Evolutionary conservation across 2,113 vertebrate genomes (phyloP).

Genomic region (Rhabdomys dilectus): DNA sequence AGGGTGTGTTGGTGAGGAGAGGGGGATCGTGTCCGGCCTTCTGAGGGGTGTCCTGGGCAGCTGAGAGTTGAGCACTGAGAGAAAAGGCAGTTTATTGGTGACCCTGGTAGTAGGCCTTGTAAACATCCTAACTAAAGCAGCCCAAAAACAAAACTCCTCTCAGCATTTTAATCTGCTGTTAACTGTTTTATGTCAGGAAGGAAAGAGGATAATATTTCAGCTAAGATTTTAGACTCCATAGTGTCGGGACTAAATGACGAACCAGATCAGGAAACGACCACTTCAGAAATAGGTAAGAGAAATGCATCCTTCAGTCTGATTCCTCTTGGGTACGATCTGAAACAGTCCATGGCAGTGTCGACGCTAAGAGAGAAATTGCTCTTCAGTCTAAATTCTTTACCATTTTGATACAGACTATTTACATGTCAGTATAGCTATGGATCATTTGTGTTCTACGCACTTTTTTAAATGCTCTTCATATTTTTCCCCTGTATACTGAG

Average conservation of each 20-base stretch:
- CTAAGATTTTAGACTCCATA: slow-evolving; percentile 58
- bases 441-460: neutral
- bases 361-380: neutral
- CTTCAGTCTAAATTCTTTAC: neutral
- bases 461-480: neutral
- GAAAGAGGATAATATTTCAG: slow-evolving; percentile 51
- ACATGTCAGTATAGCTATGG: neutral
- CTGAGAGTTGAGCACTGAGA: neutral
- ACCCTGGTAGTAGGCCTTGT: neutral
- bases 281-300: slow-evolving; percentile 62
- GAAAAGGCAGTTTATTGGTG: neutral
- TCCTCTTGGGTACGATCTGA: neutral
- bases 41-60: neutral
- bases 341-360: neutral
- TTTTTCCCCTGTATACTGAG: neutral
- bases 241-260: slow-evolving; percentile 29
- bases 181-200: slow-evolving; percentile 59
- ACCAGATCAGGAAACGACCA: slow-evolving; percentile 9
- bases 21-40: no score
- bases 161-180: slow-evolving; percentile 10
- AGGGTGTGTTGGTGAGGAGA: neutral
- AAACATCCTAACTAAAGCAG: neutral
- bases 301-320: neutral
- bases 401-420: neutral
- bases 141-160: neutral